Conservation (phyloP, 2,113 vertebrate species). For the Lepus europaeus region DNA sequence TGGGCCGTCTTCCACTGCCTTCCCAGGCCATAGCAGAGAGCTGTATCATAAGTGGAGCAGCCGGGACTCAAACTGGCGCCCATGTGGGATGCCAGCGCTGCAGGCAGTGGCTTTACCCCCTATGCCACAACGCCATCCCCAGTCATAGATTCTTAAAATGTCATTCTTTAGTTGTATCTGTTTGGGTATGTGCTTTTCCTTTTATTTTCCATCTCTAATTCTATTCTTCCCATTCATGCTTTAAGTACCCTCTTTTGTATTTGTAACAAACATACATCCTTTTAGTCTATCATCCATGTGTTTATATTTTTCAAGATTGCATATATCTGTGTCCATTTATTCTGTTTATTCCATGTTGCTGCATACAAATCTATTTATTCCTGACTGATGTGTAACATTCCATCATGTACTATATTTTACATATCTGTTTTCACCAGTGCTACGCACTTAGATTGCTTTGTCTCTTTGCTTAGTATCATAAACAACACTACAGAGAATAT, state of each 20-base stretch:
- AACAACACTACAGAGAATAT: not conserved
- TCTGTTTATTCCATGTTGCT: constrained; percentile 39
- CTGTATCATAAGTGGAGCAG: no score
- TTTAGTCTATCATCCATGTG: constrained; percentile 3
- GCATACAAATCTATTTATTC: not conserved
- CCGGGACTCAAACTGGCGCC: no score
- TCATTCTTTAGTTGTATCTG: not conserved
- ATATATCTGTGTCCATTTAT: not conserved
- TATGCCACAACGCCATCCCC: not conserved
- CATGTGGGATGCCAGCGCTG: no score
- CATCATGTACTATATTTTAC: not conserved
- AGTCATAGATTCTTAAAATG: constrained; percentile 47
- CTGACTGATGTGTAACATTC: not conserved
- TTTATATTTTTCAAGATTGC: constrained; percentile 40
- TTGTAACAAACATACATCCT: constrained; percentile 28
- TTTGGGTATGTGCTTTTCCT: not conserved
- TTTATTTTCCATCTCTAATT: not conserved
- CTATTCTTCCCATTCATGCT: not conserved
- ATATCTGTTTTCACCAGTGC: not conserved
- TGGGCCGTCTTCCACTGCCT: no score
- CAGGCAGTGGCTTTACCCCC: no score
- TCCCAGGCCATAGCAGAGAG: no score
- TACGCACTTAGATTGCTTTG: not conserved
- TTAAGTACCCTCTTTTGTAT: constrained; percentile 29
- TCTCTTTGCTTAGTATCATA: constrained; percentile 23